phyloP scores from a whole-genome alignment of 2,888 invertebrate genomes.

The Epinotia bilunana region DNA sequence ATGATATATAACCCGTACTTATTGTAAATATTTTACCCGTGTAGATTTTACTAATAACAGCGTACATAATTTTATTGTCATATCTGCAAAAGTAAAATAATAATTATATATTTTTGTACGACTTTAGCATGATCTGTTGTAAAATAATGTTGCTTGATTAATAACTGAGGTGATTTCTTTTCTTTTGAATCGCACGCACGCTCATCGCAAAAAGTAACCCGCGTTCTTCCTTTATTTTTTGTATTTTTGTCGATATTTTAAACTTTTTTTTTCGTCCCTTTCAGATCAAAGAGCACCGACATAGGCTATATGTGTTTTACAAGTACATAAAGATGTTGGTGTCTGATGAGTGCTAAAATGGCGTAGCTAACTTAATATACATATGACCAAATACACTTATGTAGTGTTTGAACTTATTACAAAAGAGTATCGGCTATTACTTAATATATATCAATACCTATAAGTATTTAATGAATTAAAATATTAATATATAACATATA shows the following conservation, averaged over 20 bases:
- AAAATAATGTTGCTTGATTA: constrained; percentile 9
- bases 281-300: constrained; percentile 64
- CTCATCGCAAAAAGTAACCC: constrained; percentile 19
- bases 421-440: constrained; percentile 14
- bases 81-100: constrained; percentile 16
- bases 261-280: constrained; percentile 59
- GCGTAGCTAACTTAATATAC: constrained; percentile 24
- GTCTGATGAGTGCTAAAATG: constrained; percentile 52
- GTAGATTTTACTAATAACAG: neutral
- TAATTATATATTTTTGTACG: neutral
- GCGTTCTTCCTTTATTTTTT: constrained; percentile 42
- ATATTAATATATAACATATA: neutral
- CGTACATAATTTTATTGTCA: neutral
- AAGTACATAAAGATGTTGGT: constrained; percentile 61
- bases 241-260: constrained; percentile 49
- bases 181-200: constrained; percentile 9
- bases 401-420: neutral
- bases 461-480: neutral
- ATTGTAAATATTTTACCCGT: neutral
- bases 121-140: constrained; percentile 21
- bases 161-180: neutral
- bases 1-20: neutral
- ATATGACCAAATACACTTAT: neutral
- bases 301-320: constrained; percentile 59
- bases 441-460: neutral